These are phyloP conservation scores for Mythimna pallens DNA, from an alignment of 2,888 invertebrate species.

Conservation along the genomic window DNA sequence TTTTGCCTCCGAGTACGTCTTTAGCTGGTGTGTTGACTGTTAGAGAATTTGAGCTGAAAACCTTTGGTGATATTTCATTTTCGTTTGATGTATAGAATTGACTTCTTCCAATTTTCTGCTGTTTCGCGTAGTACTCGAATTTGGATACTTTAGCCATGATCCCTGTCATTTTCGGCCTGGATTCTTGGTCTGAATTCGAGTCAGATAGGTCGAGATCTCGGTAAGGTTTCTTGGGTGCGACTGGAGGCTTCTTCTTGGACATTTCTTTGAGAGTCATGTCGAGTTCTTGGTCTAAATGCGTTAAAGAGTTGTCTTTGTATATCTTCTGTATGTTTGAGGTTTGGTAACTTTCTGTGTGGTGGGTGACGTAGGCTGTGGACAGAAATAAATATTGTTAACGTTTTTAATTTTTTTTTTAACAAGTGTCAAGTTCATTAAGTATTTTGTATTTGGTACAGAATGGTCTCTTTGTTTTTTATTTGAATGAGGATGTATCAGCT, in stretches of 20 bases:
- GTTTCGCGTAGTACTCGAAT: slow-evolving; percentile 94
- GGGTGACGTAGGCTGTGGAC: slow-evolving; percentile 79
- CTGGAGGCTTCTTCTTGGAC: slow-evolving; percentile 92
- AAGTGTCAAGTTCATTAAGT: no score
- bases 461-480: no score
- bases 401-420: no score
- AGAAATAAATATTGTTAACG: slow-evolving; percentile 26
- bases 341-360: slow-evolving; percentile 73
- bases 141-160: slow-evolving; percentile 95
- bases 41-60: slow-evolving; percentile 94
- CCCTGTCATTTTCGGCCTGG: slow-evolving; percentile 83
- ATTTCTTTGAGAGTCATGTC: slow-evolving; percentile 87
- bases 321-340: slow-evolving; percentile 73
- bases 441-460: no score
- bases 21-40: slow-evolving; percentile 96
- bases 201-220: slow-evolving; percentile 87
- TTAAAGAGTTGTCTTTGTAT: slow-evolving; percentile 82
- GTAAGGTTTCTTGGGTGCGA: slow-evolving; percentile 91
- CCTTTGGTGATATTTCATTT: slow-evolving; percentile 93
- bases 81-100: slow-evolving; percentile 86
- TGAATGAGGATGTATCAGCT: no score
- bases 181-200: slow-evolving; percentile 88
- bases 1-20: slow-evolving; percentile 93
- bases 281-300: slow-evolving; percentile 85
- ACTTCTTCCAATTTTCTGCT: slow-evolving; percentile 89